Conservation (phyloP, 30 jellyfish, hydroid and myxozoan species). For the Aurelia coerulea region DNA sequence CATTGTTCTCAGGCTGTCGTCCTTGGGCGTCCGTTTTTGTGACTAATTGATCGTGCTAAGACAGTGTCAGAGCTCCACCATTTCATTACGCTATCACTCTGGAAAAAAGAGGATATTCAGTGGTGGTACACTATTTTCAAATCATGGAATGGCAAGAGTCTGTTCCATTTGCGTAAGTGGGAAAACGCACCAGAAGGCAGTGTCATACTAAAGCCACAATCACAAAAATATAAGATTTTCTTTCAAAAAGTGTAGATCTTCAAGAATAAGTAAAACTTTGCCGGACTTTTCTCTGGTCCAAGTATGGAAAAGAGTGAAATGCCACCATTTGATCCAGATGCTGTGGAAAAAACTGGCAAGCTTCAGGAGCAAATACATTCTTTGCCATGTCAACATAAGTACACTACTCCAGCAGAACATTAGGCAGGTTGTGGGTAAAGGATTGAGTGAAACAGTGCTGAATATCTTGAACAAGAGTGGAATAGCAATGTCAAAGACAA, state of each 20-base stretch:
- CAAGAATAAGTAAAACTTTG: conserved; percentile 10
- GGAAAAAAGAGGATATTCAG: no score
- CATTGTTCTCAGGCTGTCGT: no score
- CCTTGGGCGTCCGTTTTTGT: no score
- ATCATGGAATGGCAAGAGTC: no score
- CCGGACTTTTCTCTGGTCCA: conserved; percentile 1
- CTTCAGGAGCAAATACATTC: neutral
- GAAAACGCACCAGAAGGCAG: no score
- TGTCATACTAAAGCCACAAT: neutral
- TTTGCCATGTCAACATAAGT: neutral
- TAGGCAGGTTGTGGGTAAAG: conserved; percentile 5
- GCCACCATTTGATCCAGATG: conserved; percentile 31
- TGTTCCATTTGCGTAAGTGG: no score
- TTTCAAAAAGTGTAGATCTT: neutral
- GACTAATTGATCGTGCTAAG: no score
- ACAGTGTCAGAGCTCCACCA: no score
- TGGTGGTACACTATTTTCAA: no score
- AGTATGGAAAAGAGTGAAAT: neutral
- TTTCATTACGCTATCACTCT: no score
- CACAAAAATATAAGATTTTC: neutral
- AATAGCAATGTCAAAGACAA: conserved; percentile 9
- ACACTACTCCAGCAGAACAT: neutral
- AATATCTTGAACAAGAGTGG: conserved; percentile 17
- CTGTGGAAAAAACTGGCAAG: conserved; percentile 1
- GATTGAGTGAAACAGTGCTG: conserved; percentile 22